Conservation (phyloP, 35 echinoderm and acorn worm species). For the Ophioderma brevispina region DNA sequence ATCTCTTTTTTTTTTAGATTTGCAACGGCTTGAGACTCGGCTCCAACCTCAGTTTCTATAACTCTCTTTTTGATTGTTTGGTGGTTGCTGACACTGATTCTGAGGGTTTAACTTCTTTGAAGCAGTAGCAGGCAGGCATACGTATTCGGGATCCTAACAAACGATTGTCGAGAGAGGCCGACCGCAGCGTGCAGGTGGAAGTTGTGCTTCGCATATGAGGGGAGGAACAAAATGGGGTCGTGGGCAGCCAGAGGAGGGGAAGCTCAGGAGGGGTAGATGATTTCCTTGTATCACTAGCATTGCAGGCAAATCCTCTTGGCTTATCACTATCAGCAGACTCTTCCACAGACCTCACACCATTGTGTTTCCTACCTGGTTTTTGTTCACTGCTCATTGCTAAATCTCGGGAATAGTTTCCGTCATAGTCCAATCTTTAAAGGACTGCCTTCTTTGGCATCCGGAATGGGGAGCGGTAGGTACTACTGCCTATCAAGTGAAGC, state of each 20-base stretch:
- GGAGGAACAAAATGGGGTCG: not conserved
- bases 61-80: not conserved
- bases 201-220: not conserved
- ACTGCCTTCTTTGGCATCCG: not conserved
- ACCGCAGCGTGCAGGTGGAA: not conserved
- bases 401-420: not conserved
- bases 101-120: not conserved
- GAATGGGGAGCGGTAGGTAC: not conserved
- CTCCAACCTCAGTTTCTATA: not conserved
- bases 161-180: not conserved
- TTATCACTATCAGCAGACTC: too few relatives aligned
- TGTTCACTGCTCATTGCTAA: too few relatives aligned
- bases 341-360: too few relatives aligned
- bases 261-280: not conserved
- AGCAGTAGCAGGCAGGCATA: too few relatives aligned
- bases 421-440: not conserved
- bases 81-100: not conserved
- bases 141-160: not conserved
- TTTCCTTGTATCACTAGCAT: too few relatives aligned
- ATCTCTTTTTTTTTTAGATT: not conserved
- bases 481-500: not conserved
- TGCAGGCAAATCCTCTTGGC: too few relatives aligned
- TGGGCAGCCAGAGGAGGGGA: not conserved
- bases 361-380: too few relatives aligned
- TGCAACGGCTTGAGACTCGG: not conserved